phyloP scores from a whole-genome alignment of 1,140 invertebrate species.

The Rhopalosiphum maidis region DNA sequence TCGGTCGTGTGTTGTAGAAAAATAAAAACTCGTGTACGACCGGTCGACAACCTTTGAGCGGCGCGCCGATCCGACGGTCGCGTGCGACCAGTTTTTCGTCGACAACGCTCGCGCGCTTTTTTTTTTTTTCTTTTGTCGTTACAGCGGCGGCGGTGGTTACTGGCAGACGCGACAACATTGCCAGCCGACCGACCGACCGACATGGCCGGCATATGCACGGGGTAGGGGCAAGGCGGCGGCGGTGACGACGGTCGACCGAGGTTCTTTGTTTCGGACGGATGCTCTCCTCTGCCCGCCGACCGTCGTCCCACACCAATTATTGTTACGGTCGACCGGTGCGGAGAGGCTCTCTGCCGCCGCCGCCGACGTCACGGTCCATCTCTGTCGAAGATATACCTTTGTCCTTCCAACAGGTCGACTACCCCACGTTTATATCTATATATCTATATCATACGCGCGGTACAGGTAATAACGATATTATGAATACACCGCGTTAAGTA shows the following conservation, averaged over 20 bases:
- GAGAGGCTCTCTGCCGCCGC: constrained; percentile 37
- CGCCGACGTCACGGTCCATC: constrained; percentile 55
- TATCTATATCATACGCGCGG: background rate
- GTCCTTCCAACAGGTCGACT: constrained; percentile 57
- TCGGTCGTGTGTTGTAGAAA: constrained; percentile 34
- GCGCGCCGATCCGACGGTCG: background rate
- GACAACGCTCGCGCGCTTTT: background rate
- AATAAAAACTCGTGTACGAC: background rate
- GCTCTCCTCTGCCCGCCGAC: constrained; percentile 38
- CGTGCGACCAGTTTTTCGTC: background rate
- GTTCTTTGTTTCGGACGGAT: constrained; percentile 57
- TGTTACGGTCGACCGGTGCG: constrained; percentile 50
- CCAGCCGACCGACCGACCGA: background rate
- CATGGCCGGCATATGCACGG: background rate
- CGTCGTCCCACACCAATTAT: constrained; percentile 44
- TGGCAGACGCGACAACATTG: background rate
- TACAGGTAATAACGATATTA: background rate
- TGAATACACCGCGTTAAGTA: background rate
- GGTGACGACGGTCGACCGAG: constrained; percentile 21
- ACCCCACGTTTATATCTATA: constrained; percentile 33
- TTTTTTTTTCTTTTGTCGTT: background rate
- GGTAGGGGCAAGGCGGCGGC: background rate
- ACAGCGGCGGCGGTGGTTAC: no score
- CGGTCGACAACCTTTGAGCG: constrained; percentile 27
- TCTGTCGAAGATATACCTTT: constrained; percentile 55